Evolutionary conservation across 2,113 vertebrate species (phyloP).

Genomic region (Dipodomys spectabilis): DNA sequence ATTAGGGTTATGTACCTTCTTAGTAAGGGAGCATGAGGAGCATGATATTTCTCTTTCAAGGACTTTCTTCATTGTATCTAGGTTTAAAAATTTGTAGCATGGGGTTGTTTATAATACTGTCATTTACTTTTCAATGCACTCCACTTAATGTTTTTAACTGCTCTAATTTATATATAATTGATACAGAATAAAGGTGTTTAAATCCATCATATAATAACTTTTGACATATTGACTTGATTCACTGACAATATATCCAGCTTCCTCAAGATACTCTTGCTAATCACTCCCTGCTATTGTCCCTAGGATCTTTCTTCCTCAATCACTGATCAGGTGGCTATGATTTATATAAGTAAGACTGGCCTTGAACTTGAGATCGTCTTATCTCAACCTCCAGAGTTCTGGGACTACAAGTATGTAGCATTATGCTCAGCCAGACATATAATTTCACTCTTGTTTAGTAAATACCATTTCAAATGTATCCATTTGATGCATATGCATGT

Average conservation of each 20-base stretch:
- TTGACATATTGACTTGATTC: no score
- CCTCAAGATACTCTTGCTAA: background rate
- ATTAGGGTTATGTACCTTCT: background rate
- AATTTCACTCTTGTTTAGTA: background rate
- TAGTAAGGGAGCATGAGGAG: background rate
- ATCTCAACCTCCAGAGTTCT: no score
- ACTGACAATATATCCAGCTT: no score
- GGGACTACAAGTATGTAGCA: no score
- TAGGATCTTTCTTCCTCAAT: background rate
- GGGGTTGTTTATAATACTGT: background rate
- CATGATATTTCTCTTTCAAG: background rate
- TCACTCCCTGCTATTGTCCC: background rate
- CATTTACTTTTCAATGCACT: background rate
- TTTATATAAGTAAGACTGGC: background rate
- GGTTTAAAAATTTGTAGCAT: background rate
- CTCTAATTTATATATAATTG: no score
- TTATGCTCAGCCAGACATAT: background rate
- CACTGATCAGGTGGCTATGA: background rate
- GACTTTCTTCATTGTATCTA: background rate
- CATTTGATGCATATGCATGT: background rate
- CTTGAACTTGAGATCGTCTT: no score
- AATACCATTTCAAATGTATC: background rate
- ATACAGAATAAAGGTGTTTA: no score
- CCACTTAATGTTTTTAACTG: no score
- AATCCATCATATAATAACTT: no score